Evolutionary conservation across 1,140 invertebrate species (phyloP).

Genomic region (Cotesia vestalis): DNA sequence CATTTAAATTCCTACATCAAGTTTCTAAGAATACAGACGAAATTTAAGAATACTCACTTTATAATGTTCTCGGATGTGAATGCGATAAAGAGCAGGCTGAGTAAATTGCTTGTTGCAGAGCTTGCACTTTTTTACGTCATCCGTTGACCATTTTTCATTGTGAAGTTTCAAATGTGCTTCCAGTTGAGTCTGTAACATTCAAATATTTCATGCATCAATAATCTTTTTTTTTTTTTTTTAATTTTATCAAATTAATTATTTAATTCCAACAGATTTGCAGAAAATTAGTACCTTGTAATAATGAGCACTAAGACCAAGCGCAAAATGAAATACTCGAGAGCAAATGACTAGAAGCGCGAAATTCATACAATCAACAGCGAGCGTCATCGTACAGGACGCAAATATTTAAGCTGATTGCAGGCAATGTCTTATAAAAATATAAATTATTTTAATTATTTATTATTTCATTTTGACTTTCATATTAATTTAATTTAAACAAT

Average conservation of each 20-base stretch:
- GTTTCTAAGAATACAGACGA: neutral
- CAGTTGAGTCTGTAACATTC: slow-evolving; percentile 49
- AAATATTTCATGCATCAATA: neutral
- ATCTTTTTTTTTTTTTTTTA: neutral
- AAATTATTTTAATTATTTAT: slow-evolving; percentile 63
- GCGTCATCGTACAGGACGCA: slow-evolving; percentile 45
- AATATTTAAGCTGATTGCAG: slow-evolving; percentile 29
- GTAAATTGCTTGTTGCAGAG: slow-evolving; percentile 59
- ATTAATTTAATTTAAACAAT: neutral
- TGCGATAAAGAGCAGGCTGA: slow-evolving; percentile 56
- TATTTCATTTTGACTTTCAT: slow-evolving; percentile 2
- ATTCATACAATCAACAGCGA: slow-evolving; percentile 52
- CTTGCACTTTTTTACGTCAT: slow-evolving; percentile 57
- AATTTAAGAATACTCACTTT: slow-evolving; percentile 44
- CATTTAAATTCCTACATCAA: neutral
- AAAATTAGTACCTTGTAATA: slow-evolving; percentile 53
- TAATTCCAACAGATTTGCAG: slow-evolving; percentile 22
- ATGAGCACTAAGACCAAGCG: slow-evolving; percentile 52
- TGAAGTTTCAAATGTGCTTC: slow-evolving; percentile 58
- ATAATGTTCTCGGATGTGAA: slow-evolving; percentile 58
- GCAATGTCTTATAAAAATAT: slow-evolving; percentile 47
- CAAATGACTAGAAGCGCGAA: slow-evolving; percentile 52
- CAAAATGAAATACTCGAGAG: slow-evolving; percentile 52
- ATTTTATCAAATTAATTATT: neutral
- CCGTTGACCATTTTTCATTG: slow-evolving; percentile 55